Base-by-base conservation (phyloP, 2,888 invertebrate genomes). In the Tachystola acroxantha region DNA sequence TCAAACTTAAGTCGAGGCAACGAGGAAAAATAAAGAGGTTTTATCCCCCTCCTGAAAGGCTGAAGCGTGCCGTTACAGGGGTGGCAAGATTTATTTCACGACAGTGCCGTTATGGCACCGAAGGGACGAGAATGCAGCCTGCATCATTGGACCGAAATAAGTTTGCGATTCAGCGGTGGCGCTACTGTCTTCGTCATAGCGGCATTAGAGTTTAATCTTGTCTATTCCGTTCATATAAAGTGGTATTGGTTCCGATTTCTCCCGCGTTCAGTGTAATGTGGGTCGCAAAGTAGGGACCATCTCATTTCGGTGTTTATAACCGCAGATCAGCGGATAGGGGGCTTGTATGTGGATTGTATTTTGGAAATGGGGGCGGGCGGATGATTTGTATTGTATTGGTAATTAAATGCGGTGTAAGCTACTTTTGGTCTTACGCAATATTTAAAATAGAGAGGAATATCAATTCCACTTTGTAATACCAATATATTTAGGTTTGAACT, bases 11-110 rank as follows among this genome's bases (percentile, higher is more conserved):
- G 73, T n/a, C 69, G 69, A 64, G 69, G 66, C 68, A 73, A 68
- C 66, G 67, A 60, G 75, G 72, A 78, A 77, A 81, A 79, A 81
- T 80, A 80, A 80, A 81, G 78, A 72, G 72, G 73, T 73, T 82
- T 81, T 77, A 79, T 78, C 74, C 76, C 48, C 52, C 46, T 64
- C 60, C 65, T 76, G 79, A 79, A 76, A 75, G 72, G 71, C 73
- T 75, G 74, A 64, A 67, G 61, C 57, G 64, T 29, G 34, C 61
- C 66, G 56, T 63, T 66, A 59, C 55, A 57, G 67, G 85, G 84
- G 85, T 70, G 76, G 72, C 47, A 70, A 82, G 85, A 85, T 85
- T 85, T 85, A 85, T 85, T 71, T 79, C 78, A 74, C 65, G 78
- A 80, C 79, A 75, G 67, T 52, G 68, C 72, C 77, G 81, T 81